Percentiles rank a stretch among this genome's conserved stretches.
Conservation (phyloP, 2,797 vertebrate species). For the Artibeus lituratus region DNA sequence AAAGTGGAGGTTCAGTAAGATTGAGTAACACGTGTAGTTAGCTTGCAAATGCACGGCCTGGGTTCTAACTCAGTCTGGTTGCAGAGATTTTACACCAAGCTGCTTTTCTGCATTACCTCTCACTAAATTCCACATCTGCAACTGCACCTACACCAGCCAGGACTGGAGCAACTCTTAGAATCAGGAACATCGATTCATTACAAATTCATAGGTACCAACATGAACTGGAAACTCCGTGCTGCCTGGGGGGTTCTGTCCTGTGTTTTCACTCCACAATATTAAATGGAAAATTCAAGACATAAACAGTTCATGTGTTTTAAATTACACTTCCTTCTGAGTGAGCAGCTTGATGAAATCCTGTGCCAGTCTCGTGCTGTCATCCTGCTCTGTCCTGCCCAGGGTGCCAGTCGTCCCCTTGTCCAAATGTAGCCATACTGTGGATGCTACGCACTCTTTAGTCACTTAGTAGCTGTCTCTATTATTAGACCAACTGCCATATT, state of each 20-base stretch:
- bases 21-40: background rate
- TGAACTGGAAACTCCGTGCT: background rate
- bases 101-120: background rate
- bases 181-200: background rate
- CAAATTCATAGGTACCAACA: background rate
- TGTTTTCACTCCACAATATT: background rate
- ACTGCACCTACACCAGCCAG: no score
- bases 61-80: background rate
- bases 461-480: background rate
- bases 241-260: background rate
- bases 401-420: background rate
- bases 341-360: background rate
- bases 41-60: background rate
- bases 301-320: background rate
- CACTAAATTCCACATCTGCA: background rate
- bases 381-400: background rate
- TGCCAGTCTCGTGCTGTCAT: accelerated
- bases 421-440: no score
- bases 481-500: background rate
- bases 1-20: background rate
- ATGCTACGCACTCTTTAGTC: background rate
- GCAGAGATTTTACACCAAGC: background rate
- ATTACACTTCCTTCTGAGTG: background rate
- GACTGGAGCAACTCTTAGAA: background rate
- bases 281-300: background rate